Percentiles rank a stretch among this genome's conserved stretches.
phyloP scores from a whole-genome alignment of 1,140 invertebrate species.

The Lerema accius region DNA sequence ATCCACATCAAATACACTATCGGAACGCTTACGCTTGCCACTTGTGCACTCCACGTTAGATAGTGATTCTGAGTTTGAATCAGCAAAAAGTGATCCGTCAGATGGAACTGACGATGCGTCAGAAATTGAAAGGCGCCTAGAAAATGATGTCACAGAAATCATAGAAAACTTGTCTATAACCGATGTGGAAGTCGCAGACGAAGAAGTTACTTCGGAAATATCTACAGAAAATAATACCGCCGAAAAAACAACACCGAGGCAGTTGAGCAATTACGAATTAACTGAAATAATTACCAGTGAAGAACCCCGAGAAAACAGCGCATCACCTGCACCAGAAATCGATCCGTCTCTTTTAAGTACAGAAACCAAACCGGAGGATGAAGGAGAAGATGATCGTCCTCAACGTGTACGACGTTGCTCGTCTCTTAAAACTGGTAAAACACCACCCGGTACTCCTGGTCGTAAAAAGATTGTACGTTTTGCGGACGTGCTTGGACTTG shows the following conservation, averaged over 20 bases:
- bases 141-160: conserved; percentile 53
- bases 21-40: conserved; percentile 54
- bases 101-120: conserved; percentile 53
- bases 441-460: conserved; percentile 93
- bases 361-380: conserved; percentile 55
- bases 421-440: conserved; percentile 95
- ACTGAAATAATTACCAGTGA: conserved; percentile 65
- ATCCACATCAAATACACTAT: conserved; percentile 37
- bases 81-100: conserved; percentile 72
- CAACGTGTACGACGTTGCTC: conserved; percentile 90
- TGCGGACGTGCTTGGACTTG: conserved; percentile 96
- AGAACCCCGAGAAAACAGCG: conserved; percentile 56
- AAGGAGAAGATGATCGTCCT: conserved; percentile 80
- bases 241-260: no score
- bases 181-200: conserved; percentile 54
- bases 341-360: conserved; percentile 58
- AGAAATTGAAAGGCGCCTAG: conserved; percentile 46
- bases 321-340: conserved; percentile 58
- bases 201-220: conserved; percentile 47
- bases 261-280: conserved; percentile 39
- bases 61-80: conserved; percentile 78
- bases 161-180: conserved; percentile 64
- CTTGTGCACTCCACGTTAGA: conserved; percentile 50
- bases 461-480: conserved; percentile 97
- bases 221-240: conserved; percentile 31